A percentile compares a stretch with the other conserved stretches of the same genome.
Evolutionary conservation across 1,140 invertebrate species (phyloP).

Genomic region (Drosophila miranda): DNA sequence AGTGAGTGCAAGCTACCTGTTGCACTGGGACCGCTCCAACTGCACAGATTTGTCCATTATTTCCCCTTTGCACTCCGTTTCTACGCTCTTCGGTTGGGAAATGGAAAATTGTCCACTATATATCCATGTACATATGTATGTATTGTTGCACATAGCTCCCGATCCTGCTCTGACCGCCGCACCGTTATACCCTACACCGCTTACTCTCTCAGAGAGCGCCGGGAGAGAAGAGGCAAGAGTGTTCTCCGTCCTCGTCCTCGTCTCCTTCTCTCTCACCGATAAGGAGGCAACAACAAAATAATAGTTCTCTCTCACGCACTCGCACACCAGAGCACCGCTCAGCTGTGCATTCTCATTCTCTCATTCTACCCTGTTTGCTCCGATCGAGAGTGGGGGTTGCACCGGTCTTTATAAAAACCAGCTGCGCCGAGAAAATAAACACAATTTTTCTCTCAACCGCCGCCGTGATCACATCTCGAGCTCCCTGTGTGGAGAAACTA

Average conservation of each 20-base stretch:
- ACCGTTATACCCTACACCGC: conserved; percentile 22
- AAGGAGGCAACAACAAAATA: conserved; percentile 28
- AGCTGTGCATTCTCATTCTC: conserved; percentile 39
- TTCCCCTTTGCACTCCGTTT: conserved; percentile 8
- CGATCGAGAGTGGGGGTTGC: conserved; percentile 41
- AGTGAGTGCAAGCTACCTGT: conserved; percentile 55
- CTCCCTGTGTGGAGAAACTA: conserved; percentile 43
- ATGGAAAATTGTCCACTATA: background rate
- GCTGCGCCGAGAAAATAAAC: conserved; percentile 31
- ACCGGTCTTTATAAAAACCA: conserved; percentile 60
- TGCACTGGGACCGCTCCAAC: conserved; percentile 36
- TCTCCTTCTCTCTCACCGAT: conserved; percentile 8
- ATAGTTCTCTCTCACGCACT: conserved; percentile 18
- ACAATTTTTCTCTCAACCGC: conserved; percentile 57
- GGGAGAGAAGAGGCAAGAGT: too few species aligned
- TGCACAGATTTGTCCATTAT: conserved; percentile 29
- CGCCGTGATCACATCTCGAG: conserved; percentile 55
- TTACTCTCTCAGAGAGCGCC: too few species aligned
- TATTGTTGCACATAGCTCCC: conserved; percentile 6
- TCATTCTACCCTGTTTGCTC: conserved; percentile 12
- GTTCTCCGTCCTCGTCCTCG: conserved; percentile 18
- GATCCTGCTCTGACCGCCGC: conserved; percentile 32
- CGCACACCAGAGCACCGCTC: conserved; percentile 10
- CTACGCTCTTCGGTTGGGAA: background rate
- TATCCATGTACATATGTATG: conserved; percentile 8